phyloP scores from a whole-genome alignment of 2,113 vertebrate species.

The Paralichthys olivaceus region DNA sequence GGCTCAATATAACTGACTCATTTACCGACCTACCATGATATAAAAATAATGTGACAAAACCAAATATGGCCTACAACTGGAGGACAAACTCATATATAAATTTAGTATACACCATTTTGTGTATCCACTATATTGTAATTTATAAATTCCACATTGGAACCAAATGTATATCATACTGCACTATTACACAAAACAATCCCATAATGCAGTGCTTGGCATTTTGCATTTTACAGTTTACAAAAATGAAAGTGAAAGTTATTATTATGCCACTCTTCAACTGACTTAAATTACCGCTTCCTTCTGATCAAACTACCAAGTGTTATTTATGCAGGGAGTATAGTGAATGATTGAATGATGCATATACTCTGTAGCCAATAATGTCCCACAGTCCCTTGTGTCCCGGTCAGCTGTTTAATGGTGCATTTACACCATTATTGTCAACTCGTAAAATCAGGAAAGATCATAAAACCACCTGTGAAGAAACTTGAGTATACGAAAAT shows the following conservation, averaged over 20 bases:
- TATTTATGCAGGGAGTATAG: background rate
- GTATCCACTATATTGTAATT: too few species aligned
- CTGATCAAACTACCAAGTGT: background rate
- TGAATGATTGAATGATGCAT: background rate
- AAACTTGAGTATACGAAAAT: background rate
- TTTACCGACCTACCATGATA: background rate
- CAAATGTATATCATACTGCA: too few species aligned
- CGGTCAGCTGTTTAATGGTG: background rate
- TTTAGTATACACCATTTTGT: too few species aligned
- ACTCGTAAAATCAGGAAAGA: background rate
- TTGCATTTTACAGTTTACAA: background rate
- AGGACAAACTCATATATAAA: background rate
- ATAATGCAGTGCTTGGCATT: background rate
- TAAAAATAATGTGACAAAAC: background rate
- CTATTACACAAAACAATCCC: background rate
- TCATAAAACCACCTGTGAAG: background rate
- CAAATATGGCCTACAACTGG: background rate
- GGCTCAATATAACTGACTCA: background rate
- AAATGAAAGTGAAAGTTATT: background rate
- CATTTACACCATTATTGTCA: background rate
- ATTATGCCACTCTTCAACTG: background rate
- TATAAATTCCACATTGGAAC: too few species aligned
- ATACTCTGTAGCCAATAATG: background rate
- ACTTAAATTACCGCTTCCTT: background rate
- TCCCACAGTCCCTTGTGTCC: background rate